These are phyloP conservation scores for Thryonomys swinderianus DNA, from an alignment of 2,113 vertebrate species.

Conservation along the genomic window DNA sequence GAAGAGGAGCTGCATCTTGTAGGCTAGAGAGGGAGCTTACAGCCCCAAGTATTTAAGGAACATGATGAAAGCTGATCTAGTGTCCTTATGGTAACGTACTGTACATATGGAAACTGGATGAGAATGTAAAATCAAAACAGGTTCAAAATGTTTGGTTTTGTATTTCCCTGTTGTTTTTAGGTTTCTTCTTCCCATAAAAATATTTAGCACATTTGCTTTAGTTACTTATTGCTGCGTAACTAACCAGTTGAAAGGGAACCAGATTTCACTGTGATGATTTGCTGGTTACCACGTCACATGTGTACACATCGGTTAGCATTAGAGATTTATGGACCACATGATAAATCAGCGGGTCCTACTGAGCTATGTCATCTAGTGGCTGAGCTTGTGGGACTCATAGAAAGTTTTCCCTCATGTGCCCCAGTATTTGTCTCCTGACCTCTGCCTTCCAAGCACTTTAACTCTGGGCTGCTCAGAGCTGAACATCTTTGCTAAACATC, in stretches of 20 bases:
- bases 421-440: background rate
- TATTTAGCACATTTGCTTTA: background rate
- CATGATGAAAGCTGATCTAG: background rate
- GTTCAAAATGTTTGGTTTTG: background rate
- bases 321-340: background rate
- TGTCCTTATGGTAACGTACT: background rate
- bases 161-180: background rate
- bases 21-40: background rate
- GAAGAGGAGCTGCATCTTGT: too few species aligned
- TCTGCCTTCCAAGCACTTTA: background rate
- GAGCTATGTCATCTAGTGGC: background rate
- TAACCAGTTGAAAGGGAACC: background rate
- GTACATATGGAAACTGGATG: background rate
- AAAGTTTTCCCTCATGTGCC: fast-evolving
- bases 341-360: background rate
- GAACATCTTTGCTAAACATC: background rate
- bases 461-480: background rate
- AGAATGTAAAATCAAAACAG: background rate
- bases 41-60: background rate
- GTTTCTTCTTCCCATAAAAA: background rate
- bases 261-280: background rate
- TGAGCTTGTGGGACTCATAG: too few species aligned
- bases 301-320: background rate
- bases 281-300: background rate
- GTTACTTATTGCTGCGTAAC: background rate